Conservation (phyloP, 2,797 vertebrate genomes). For the Hylomyscus alleni region DNA sequence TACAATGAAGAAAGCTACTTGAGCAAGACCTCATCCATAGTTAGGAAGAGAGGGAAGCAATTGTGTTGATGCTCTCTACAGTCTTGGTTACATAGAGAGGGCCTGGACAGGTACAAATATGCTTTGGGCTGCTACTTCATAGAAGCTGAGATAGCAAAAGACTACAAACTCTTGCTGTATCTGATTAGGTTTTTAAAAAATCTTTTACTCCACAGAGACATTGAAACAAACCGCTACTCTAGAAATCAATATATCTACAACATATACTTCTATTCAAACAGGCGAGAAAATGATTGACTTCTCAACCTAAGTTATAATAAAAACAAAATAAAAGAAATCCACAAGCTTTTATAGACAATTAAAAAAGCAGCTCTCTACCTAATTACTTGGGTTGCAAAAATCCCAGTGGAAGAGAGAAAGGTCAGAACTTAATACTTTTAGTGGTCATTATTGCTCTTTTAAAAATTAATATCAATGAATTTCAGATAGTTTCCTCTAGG, state of each 20-base stretch:
- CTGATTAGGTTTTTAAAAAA: background rate
- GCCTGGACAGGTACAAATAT: background rate
- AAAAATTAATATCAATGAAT: constrained; percentile 75
- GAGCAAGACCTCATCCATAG: background rate
- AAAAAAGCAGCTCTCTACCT: constrained; percentile 36
- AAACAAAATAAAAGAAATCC: constrained; percentile 29
- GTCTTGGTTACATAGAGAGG: background rate
- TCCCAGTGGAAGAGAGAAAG: constrained; percentile 62
- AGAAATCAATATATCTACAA: background rate
- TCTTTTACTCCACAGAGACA: background rate
- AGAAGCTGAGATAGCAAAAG: background rate
- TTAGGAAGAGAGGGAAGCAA: background rate
- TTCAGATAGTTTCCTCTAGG: constrained; percentile 56
- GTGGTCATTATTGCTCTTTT: constrained; percentile 66
- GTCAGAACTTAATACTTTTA: constrained; percentile 68
- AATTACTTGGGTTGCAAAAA: constrained; percentile 68
- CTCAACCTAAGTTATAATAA: constrained; percentile 57
- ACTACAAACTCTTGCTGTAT: background rate
- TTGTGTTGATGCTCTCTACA: background rate
- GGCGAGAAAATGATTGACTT: constrained; percentile 19
- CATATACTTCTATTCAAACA: background rate
- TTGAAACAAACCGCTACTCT: background rate
- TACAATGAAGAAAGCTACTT: background rate
- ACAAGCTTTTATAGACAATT: constrained; percentile 58
- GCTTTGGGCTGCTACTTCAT: background rate